Percentiles rank a stretch among this genome's conserved stretches.
These are phyloP conservation scores for Mohoua ochrocephala DNA, from an alignment of 2,113 vertebrate species.

Conservation along the genomic window DNA sequence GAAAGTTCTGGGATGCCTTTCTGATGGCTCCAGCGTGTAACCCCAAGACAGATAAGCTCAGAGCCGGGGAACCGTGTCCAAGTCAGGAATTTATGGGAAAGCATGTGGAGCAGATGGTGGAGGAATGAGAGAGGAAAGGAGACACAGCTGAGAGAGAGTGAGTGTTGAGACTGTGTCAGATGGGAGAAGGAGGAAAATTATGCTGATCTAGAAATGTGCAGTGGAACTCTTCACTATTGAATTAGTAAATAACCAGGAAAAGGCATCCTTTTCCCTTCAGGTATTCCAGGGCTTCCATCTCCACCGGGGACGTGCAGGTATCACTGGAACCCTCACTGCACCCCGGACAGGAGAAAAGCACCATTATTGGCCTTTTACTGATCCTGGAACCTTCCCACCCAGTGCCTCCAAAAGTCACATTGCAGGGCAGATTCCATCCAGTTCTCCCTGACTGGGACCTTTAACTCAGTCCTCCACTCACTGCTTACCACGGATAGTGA, in stretches of 20 bases:
- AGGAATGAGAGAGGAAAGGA: slow-evolving; percentile 60
- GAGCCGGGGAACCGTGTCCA: background rate
- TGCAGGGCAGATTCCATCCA: background rate
- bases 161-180: slow-evolving; percentile 61
- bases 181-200: slow-evolving; percentile 52
- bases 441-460: background rate
- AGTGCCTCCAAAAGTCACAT: background rate
- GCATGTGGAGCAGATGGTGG: slow-evolving; percentile 53
- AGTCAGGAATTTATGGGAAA: slow-evolving; percentile 54
- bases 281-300: background rate
- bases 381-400: background rate
- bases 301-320: rapidly evolving
- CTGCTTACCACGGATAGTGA: background rate
- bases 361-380: background rate
- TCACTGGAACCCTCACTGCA: background rate
- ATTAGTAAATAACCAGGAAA: background rate
- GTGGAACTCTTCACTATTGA: background rate
- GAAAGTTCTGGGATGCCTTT: slow-evolving; percentile 28
- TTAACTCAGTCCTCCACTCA: background rate
- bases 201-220: slow-evolving; percentile 51
- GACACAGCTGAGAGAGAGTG: slow-evolving; percentile 43
- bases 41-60: slow-evolving; percentile 30
- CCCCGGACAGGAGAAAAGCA: background rate
- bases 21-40: slow-evolving; percentile 23
- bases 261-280: background rate